phyloP scores from a whole-genome alignment of 2,797 vertebrate genomes.

The Alcedo quadribrachys region DNA sequence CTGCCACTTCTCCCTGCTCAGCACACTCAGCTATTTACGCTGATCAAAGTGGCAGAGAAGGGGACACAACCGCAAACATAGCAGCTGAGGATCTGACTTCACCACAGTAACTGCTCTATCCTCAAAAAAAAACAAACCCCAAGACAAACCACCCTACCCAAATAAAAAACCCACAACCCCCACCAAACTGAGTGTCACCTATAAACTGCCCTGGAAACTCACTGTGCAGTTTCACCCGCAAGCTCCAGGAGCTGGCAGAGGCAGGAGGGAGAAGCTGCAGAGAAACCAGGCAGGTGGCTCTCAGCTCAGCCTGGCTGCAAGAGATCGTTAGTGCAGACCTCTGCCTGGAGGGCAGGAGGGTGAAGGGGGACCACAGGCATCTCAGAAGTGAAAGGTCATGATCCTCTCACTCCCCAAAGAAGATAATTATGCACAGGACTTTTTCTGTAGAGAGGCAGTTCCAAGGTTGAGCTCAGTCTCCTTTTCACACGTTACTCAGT shows the following conservation, averaged over 20 bases:
- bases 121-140: not conserved
- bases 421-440: not conserved
- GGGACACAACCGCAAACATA: not conserved
- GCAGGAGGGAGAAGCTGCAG: not conserved
- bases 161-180: not conserved
- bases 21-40: not conserved
- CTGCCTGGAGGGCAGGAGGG: not conserved
- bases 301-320: not conserved
- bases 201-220: not conserved
- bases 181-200: not conserved
- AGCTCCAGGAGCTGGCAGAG: rapidly evolving
- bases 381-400: not conserved
- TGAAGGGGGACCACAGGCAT: not conserved
- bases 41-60: not conserved
- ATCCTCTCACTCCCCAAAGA: not conserved
- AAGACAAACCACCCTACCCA: too few relatives aligned
- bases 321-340: not conserved
- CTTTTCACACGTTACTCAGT: not conserved
- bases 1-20: not conserved
- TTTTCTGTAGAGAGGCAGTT: not conserved
- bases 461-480: not conserved
- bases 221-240: not conserved
- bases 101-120: not conserved
- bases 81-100: not conserved
- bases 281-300: not conserved